Percentiles rank a stretch among this genome's conserved stretches.
Evolutionary conservation across 2,888 invertebrate genomes (phyloP).

Genomic region (Biston betularia): DNA sequence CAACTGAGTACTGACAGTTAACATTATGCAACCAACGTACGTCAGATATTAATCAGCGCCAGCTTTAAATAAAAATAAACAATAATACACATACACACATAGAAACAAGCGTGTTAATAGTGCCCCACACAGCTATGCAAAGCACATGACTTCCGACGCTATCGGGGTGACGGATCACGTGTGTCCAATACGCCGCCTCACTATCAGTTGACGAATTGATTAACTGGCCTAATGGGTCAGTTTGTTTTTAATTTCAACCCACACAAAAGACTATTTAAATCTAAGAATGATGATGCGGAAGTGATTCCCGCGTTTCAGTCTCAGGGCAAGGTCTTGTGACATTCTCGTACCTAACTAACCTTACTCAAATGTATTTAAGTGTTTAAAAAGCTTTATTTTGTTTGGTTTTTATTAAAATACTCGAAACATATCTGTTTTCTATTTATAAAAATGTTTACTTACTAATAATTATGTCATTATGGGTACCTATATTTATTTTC

Average conservation of each 20-base stretch:
- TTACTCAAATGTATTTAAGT: too few species aligned
- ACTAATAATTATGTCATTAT: too few species aligned
- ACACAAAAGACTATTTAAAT: not conserved
- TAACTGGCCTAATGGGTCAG: conserved; percentile 9
- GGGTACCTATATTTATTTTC: too few species aligned
- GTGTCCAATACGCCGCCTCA: conserved; percentile 9
- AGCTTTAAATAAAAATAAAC: conserved; percentile 20
- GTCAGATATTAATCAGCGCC: conserved; percentile 13
- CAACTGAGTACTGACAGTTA: too few species aligned
- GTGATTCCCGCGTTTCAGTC: not conserved
- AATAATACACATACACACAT: conserved; percentile 23
- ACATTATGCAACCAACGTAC: conserved; percentile 4
- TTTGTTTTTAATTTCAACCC: conserved; percentile 14
- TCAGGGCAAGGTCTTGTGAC: not conserved
- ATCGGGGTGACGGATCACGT: conserved; percentile 29
- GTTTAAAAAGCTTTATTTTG: too few species aligned
- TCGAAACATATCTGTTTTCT: too few species aligned
- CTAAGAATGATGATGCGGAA: not conserved
- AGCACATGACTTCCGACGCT: conserved; percentile 37
- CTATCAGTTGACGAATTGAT: conserved; percentile 27
- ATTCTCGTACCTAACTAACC: too few species aligned
- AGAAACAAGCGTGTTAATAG: conserved; percentile 11
- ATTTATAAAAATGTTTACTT: too few species aligned
- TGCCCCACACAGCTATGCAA: conserved; percentile 9
- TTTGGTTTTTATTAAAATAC: too few species aligned